Evolutionary conservation across 2,113 vertebrate genomes (phyloP).

Genomic region (Tylochromis polylepis): DNA sequence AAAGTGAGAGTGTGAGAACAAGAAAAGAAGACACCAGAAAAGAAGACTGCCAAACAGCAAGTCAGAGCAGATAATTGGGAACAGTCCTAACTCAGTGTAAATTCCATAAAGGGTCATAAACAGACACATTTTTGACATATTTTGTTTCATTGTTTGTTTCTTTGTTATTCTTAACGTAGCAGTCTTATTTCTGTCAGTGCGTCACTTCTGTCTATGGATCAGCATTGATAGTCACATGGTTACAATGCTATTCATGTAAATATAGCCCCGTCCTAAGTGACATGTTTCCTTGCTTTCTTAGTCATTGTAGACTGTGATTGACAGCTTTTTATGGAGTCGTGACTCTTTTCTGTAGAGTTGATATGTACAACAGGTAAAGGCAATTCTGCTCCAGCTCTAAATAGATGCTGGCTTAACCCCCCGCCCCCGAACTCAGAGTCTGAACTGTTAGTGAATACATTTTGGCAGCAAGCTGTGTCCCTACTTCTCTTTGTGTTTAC

Average conservation of each 20-base stretch:
- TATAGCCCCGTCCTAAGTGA: not conserved
- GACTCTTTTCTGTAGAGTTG: not conserved
- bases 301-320: constrained; percentile 24
- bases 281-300: constrained; percentile 25
- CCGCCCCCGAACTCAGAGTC: not conserved
- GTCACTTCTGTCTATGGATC: not conserved
- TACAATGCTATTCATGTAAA: constrained; percentile 12
- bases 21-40: not conserved
- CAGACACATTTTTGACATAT: constrained; percentile 3
- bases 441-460: not conserved
- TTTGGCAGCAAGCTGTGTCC: not conserved
- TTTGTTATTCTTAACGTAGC: not conserved
- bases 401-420: not conserved
- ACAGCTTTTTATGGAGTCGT: constrained; percentile 24
- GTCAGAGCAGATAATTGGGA: constrained; percentile 1
- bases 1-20: not conserved
- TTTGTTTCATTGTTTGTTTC: not conserved
- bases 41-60: not conserved
- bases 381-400: not conserved
- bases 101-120: not conserved
- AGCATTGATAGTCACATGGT: not conserved
- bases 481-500: not conserved
- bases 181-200: not conserved
- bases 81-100: not conserved
- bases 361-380: constrained; percentile 1